phyloP scores from a whole-genome alignment of 2,888 invertebrate genomes.

The Drosophila austrosaltans region DNA sequence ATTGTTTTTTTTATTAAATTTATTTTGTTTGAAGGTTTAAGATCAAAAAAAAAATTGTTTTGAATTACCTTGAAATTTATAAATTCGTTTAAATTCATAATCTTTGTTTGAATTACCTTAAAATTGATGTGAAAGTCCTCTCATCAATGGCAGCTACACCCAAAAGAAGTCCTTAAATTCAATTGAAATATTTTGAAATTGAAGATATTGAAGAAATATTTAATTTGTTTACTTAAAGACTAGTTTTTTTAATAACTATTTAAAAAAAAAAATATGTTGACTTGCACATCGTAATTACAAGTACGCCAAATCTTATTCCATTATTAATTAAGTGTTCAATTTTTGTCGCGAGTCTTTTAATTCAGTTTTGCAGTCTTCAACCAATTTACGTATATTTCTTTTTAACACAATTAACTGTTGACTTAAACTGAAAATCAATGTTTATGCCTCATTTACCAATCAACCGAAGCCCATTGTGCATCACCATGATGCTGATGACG shows the following conservation, averaged over 20 bases:
- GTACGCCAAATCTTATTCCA: not conserved
- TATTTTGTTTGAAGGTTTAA: too few species aligned
- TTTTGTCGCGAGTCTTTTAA: constrained; percentile 8
- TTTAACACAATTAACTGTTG: constrained; percentile 65
- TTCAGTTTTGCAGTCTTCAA: constrained; percentile 35
- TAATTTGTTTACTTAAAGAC: too few species aligned
- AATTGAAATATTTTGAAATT: too few species aligned
- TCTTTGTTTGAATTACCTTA: too few species aligned
- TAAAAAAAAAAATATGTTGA: not conserved
- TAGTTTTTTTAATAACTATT: not conserved
- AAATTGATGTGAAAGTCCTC: too few species aligned
- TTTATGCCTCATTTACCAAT: constrained; percentile 57
- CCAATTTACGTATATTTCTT: constrained; percentile 30
- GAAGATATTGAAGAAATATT: too few species aligned
- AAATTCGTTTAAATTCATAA: too few species aligned
- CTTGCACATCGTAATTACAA: not conserved
- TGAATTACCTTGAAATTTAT: too few species aligned
- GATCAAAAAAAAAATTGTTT: too few species aligned
- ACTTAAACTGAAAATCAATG: constrained; percentile 69
- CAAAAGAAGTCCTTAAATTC: too few species aligned
- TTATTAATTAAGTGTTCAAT: constrained; percentile 8
- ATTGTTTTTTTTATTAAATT: too few species aligned
- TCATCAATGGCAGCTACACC: too few species aligned
- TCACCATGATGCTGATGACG: constrained; percentile 17
- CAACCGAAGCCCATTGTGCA: constrained; percentile 47